Conservation (phyloP, 2,888 invertebrate species). For the Drosophila paranaensis region DNA sequence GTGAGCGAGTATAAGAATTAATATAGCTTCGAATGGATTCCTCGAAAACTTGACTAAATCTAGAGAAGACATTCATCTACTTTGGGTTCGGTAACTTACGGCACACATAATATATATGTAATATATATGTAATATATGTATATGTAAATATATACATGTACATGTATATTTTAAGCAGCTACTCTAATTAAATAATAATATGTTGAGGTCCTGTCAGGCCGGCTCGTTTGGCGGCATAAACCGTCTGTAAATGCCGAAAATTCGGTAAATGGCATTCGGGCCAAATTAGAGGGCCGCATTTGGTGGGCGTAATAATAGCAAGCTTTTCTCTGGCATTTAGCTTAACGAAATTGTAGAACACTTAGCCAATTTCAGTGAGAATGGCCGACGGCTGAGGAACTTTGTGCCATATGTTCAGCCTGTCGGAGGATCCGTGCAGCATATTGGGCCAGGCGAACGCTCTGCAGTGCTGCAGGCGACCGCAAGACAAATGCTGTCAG, state of each 20-base stretch:
- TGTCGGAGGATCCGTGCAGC: constrained; percentile 8
- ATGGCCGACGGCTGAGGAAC: constrained; percentile 2
- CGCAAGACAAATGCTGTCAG: constrained; percentile 35
- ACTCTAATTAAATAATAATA: neutral
- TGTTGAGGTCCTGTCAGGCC: neutral
- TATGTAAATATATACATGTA: neutral
- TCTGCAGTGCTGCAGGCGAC: constrained; percentile 22
- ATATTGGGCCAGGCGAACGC: constrained; percentile 9
- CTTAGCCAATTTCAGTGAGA: constrained; percentile 17
- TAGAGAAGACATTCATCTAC: too few species aligned
- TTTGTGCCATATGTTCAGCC: constrained; percentile 21
- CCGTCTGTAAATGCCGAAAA: neutral
- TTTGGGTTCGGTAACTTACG: too few species aligned
- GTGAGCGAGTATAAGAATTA: too few species aligned
- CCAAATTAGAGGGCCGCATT: neutral
- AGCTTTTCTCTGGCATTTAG: constrained; percentile 12
- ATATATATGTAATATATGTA: too few species aligned
- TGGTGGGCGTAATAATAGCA: neutral
- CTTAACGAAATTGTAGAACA: constrained; percentile 15
- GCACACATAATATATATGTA: too few species aligned
- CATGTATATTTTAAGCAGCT: neutral
- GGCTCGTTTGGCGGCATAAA: neutral
- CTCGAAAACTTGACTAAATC: too few species aligned
- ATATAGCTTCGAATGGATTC: too few species aligned
- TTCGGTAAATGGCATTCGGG: neutral